phyloP scores from a whole-genome alignment of 2,888 invertebrate species.

The Nesidiocoris tenuis region DNA sequence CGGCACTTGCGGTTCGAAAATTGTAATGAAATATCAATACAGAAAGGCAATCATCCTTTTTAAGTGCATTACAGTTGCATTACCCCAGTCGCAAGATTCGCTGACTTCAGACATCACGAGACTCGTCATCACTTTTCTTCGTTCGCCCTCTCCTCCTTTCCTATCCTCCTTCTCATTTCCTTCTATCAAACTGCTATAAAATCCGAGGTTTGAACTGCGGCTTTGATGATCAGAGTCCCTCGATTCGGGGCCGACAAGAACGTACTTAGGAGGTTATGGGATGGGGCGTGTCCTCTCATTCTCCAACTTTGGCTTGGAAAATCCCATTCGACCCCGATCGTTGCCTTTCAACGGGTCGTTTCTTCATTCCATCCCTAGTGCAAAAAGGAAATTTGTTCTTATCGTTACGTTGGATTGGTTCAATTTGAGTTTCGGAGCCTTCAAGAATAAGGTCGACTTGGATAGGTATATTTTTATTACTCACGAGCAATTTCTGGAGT shows the following conservation, averaged over 20 bases:
- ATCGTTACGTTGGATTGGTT: neutral
- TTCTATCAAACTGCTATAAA: neutral
- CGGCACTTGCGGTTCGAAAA: no score
- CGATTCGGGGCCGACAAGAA: neutral
- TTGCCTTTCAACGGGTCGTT: neutral
- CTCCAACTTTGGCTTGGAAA: neutral
- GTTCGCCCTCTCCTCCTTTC: neutral
- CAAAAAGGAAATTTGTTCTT: neutral
- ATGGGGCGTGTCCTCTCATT: neutral
- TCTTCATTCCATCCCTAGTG: neutral
- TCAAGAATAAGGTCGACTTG: no score
- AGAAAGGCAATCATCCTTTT: no score
- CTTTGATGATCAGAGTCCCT: neutral
- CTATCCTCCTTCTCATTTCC: neutral
- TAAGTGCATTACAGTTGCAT: no score
- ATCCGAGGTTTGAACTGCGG: neutral
- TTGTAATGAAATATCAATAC: no score
- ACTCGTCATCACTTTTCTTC: neutral
- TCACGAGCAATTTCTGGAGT: no score
- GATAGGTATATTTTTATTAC: no score
- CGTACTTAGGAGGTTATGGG: neutral
- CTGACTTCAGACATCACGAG: neutral
- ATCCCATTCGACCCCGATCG: neutral
- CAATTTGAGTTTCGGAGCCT: no score
- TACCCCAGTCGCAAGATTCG: neutral